Percentiles rank a stretch among this genome's conserved stretches.
Evolutionary conservation across 2,888 invertebrate genomes (phyloP).

Genomic region (Neria commutata): DNA sequence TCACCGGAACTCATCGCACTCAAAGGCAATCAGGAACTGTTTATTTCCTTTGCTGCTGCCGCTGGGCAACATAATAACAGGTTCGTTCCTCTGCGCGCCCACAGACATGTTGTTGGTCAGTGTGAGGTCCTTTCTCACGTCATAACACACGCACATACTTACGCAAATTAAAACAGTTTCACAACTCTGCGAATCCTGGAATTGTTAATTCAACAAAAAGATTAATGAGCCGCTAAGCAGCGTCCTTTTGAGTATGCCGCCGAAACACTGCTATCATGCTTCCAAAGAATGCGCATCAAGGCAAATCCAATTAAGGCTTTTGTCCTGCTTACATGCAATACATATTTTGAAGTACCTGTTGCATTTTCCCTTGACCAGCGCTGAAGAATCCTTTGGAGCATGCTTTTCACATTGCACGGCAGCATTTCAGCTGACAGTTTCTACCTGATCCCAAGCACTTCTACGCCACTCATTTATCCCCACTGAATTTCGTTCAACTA

Average conservation of each 20-base stretch:
- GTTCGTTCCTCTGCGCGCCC: neutral
- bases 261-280: neutral
- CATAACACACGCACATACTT: neutral
- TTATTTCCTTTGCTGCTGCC: neutral
- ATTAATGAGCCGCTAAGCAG: neutral
- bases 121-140: slow-evolving; percentile 47
- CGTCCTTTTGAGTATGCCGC: neutral
- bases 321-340: too few relatives aligned
- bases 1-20: neutral
- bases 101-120: slow-evolving; percentile 18
- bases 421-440: too few relatives aligned
- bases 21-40: neutral
- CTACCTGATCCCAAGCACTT: too few relatives aligned
- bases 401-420: too few relatives aligned
- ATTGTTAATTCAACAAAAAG: neutral
- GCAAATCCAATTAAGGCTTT: slow-evolving; percentile 47
- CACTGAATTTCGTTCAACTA: slow-evolving; percentile 29
- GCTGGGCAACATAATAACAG: slow-evolving; percentile 10
- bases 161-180: slow-evolving; percentile 1
- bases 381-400: too few relatives aligned
- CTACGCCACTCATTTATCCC: neutral
- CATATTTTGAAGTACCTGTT: too few relatives aligned
- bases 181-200: slow-evolving; percentile 3
- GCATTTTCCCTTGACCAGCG: too few relatives aligned
- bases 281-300: slow-evolving; percentile 8